Evolutionary conservation across 2,888 invertebrate species (phyloP), one percentile per base, ranked within the genome.

Genomic region (Pardosa pseudoannulata): DNA sequence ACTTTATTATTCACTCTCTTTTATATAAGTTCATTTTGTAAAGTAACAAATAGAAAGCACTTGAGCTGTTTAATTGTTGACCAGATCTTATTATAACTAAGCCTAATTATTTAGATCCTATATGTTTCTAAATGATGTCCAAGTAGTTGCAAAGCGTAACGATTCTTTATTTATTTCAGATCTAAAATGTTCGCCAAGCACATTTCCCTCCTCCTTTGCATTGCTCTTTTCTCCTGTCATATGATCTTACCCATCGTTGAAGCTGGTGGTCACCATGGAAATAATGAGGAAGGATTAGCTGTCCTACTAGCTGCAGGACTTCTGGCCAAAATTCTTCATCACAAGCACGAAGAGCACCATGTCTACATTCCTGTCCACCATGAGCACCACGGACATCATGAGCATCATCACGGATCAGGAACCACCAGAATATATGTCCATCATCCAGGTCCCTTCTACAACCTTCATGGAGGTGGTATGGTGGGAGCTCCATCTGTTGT

Each of bases 301-400:
- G 74, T 87, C 1, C 79, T 87, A 1, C 13, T 80, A 19, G 87
- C 87, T 16, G 80, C 80, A 6, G 80, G 87, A 7, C 23, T 80
- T 6, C 31, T 87, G 1, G 87, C 87, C n/a, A 87, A 80, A 31
- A 13, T 87, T 1, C 41, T 87, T 1, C 39, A 41, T 11, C 71
- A 86, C 29, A 56, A 86, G n/a, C 27, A 86, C 1, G 39, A 75
- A n/a, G 73, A 87, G 9, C 31, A 64, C 13, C 72, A 73, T 29
- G 28, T 80, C 13, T 80, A 72, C 50, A 80, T 80, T 5, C 87
- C 87, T 0, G 74, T 87, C 11, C 83, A 71, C 0, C 46, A 72
- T 3, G 67, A 76, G 13, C 73, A 85, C 19, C 73, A 74, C 16
- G 72, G 78, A n/a, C 79, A 79, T 19, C 76, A 23, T 0, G 78